Evolutionary conservation across 2,888 invertebrate species (phyloP).

Genomic region (Conops quadrifasciatus): DNA sequence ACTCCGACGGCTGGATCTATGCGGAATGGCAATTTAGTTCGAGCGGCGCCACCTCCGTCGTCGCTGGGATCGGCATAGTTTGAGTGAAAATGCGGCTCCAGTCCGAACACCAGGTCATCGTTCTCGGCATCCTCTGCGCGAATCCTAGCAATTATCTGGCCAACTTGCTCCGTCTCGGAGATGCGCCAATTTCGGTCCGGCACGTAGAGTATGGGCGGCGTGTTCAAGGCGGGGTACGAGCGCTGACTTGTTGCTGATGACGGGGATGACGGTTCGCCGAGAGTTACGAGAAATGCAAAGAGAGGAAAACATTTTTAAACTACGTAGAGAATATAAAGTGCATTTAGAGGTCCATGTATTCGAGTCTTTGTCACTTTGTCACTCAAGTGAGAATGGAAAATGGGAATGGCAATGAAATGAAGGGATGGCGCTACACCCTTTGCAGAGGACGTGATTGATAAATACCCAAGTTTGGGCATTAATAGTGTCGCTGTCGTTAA

Average conservation of each 20-base stretch:
- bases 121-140: constrained; percentile 74
- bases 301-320: constrained; percentile 21
- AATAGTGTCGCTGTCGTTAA: too few relatives aligned
- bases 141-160: constrained; percentile 75
- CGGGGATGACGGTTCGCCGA: not conserved
- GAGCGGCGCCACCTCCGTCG: constrained; percentile 30
- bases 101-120: constrained; percentile 72
- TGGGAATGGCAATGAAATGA: too few relatives aligned
- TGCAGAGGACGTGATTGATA: too few relatives aligned
- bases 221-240: constrained; percentile 49
- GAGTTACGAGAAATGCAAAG: not conserved
- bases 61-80: constrained; percentile 49
- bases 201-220: constrained; percentile 75
- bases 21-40: constrained; percentile 72
- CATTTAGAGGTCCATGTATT: too few relatives aligned
- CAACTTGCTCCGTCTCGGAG: constrained; percentile 75
- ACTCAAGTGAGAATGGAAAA: too few relatives aligned
- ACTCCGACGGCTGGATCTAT: constrained; percentile 80
- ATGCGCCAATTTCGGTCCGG: constrained; percentile 81
- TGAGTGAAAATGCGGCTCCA: constrained; percentile 70
- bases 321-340: not conserved
- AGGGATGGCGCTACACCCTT: too few relatives aligned
- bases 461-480: too few relatives aligned
- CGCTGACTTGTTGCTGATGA: constrained; percentile 41
- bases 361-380: too few relatives aligned